Evolutionary conservation across 1,140 invertebrate genomes (phyloP).

Genomic region (Lasioglossum albipes): DNA sequence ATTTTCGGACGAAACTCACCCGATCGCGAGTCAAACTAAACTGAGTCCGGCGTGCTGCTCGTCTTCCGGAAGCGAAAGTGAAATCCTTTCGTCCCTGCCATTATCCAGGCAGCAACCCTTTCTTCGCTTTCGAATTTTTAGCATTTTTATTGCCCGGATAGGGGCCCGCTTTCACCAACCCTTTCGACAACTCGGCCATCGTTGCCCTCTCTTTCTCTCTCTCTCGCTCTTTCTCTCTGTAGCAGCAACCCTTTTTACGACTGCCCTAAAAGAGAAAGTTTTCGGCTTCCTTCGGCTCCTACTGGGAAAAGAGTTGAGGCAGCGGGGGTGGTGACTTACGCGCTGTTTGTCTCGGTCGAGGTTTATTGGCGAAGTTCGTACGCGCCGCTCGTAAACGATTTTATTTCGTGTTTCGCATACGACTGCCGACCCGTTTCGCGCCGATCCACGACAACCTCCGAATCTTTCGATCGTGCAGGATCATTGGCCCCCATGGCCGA

Average conservation of each 20-base stretch:
- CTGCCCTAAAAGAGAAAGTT: conserved; percentile 70
- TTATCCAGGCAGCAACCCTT: conserved; percentile 66
- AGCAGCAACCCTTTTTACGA: conserved; percentile 72
- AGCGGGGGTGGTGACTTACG: conserved; percentile 6
- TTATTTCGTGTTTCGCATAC: conserved; percentile 16
- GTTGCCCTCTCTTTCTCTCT: background rate
- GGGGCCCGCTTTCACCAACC: conserved; percentile 68
- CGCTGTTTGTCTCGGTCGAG: conserved; percentile 24
- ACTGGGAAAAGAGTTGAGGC: background rate
- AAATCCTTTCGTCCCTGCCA: conserved; percentile 61
- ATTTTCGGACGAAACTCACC: conserved; percentile 21
- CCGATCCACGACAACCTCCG: background rate
- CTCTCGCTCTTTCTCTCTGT: too few relatives aligned
- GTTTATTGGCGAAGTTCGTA: conserved; percentile 44
- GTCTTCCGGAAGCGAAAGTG: conserved; percentile 59
- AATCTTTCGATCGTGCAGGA: background rate
- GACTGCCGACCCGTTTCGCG: conserved; percentile 1
- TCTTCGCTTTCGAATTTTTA: conserved; percentile 72
- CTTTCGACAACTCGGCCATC: conserved; percentile 50
- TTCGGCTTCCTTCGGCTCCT: background rate
- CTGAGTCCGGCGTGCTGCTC: conserved; percentile 41
- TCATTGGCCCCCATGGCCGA: background rate
- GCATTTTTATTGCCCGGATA: conserved; percentile 51
- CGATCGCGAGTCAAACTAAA: conserved; percentile 56
- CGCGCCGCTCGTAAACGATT: conserved; percentile 33